These are phyloP conservation scores for Caenorhabditis brenneri DNA, from an alignment of 1,140 invertebrate species.

Conservation along the genomic window DNA sequence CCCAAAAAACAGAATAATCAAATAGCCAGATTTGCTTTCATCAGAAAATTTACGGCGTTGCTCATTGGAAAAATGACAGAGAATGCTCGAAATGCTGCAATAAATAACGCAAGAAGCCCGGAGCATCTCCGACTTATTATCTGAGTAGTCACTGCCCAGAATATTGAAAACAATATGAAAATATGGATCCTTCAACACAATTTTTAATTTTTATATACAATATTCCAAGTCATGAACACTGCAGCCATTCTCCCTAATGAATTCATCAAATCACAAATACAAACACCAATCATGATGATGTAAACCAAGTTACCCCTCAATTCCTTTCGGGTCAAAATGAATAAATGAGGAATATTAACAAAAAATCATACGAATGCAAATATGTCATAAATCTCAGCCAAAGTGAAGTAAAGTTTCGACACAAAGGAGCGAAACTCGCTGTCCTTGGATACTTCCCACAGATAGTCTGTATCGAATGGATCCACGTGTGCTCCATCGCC, in stretches of 20 bases:
- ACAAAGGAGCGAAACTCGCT: background rate
- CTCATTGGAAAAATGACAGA: background rate
- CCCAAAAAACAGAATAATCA: background rate
- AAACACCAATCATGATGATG: constrained; percentile 9
- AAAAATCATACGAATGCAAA: background rate
- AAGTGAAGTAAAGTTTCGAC: too few relatives aligned
- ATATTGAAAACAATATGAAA: background rate
- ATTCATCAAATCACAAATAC: background rate
- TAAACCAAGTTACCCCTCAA: background rate
- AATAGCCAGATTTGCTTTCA: background rate
- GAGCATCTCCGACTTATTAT: background rate
- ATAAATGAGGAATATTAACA: background rate
- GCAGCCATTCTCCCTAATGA: background rate
- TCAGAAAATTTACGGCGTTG: background rate
- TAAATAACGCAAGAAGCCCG: background rate
- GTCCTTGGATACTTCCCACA: too few relatives aligned
- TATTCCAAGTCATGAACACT: background rate
- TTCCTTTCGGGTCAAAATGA: background rate
- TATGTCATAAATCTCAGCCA: background rate
- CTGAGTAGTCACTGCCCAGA: background rate
- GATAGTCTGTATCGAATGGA: too few relatives aligned
- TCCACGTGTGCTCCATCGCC: too few relatives aligned
- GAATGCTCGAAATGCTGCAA: background rate
- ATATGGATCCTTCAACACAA: background rate
- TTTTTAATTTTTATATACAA: background rate